These are phyloP conservation scores for Mus caroli DNA, from an alignment of 2,797 vertebrate species.

Conservation along the genomic window DNA sequence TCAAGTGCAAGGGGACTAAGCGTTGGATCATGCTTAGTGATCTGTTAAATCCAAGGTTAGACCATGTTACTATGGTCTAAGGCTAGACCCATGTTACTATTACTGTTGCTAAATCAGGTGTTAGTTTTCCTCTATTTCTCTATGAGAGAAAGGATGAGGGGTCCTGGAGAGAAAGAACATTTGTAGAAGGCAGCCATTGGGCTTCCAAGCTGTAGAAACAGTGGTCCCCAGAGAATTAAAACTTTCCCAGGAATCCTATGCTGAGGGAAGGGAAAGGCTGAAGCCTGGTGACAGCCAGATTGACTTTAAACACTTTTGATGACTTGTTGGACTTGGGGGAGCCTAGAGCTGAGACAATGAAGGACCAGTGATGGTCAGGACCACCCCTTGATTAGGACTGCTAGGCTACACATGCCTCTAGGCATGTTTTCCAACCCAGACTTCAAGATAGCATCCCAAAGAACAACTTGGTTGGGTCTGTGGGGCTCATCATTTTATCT, in stretches of 20 bases:
- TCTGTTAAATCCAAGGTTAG: not conserved
- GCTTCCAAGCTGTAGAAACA: not conserved
- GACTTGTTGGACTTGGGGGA: not conserved
- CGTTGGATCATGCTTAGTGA: not conserved
- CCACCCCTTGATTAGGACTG: not conserved
- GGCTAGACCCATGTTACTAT: not conserved
- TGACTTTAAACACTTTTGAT: not conserved
- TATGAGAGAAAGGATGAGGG: not conserved
- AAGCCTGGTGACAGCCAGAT: not conserved
- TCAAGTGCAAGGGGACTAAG: too few relatives aligned
- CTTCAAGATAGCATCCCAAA: not conserved
- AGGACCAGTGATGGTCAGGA: not conserved
- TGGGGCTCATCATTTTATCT: not conserved
- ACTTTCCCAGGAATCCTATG: not conserved
- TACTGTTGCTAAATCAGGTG: not conserved
- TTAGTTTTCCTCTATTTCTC: not conserved
- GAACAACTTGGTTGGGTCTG: not conserved
- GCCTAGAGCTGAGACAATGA: not conserved
- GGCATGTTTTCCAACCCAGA: not conserved
- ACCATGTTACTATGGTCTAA: not conserved
- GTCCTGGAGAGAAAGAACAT: not conserved
- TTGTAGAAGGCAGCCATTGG: not conserved
- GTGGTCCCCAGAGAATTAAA: not conserved
- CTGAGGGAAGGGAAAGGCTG: not conserved
- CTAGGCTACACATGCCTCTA: too few relatives aligned